Percentiles rank a stretch among this genome's conserved stretches.
Conservation (phyloP, 1,140 invertebrate species). For the Nymphalis io region DNA sequence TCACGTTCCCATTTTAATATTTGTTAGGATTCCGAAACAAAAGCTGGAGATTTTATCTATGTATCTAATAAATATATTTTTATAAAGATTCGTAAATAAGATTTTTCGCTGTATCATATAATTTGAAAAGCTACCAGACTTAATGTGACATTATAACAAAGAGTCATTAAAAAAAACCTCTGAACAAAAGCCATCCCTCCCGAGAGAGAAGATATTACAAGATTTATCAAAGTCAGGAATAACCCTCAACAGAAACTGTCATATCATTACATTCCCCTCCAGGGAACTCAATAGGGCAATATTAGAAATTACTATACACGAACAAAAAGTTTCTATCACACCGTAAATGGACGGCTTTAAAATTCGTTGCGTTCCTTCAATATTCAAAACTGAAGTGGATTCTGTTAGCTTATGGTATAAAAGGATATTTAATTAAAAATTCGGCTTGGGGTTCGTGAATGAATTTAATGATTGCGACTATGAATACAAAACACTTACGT, state of each 20-base stretch:
- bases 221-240: slow-evolving; percentile 48
- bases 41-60: too few species aligned
- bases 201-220: slow-evolving; percentile 38
- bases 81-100: background rate
- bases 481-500: slow-evolving; percentile 7
- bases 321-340: background rate
- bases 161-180: slow-evolving; percentile 23
- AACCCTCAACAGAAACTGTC: slow-evolving; percentile 32
- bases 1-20: too few species aligned
- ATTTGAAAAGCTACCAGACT: background rate
- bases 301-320: too few species aligned
- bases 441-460: slow-evolving; percentile 3
- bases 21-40: too few species aligned
- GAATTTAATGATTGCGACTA: background rate
- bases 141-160: slow-evolving; percentile 26
- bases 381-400: slow-evolving; percentile 14
- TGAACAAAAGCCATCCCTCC: slow-evolving; percentile 18
- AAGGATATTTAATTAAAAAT: slow-evolving; percentile 25
- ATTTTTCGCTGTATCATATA: background rate
- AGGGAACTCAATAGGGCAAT: background rate
- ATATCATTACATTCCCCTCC: slow-evolving; percentile 26
- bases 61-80: background rate
- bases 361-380: slow-evolving; percentile 15
- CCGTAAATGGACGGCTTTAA: slow-evolving; percentile 12
- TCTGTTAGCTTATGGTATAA: slow-evolving; percentile 22